Conservation (phyloP, 2,113 vertebrate genomes). For the Rallus limicola region DNA sequence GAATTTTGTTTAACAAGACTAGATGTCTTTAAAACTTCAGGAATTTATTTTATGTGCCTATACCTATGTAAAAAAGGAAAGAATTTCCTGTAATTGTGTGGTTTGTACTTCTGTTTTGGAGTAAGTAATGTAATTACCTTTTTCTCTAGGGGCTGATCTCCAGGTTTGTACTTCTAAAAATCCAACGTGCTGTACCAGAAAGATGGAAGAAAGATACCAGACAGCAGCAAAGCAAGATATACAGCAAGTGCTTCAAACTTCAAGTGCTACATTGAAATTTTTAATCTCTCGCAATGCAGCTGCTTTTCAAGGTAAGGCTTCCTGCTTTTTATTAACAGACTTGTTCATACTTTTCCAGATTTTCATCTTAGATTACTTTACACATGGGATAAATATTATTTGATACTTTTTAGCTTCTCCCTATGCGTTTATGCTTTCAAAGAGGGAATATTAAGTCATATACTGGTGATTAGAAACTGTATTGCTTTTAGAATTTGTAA, state of each 20-base stretch:
- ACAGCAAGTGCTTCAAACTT: constrained; percentile 84
- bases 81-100: neutral
- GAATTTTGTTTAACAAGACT: neutral
- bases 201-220: constrained; percentile 89
- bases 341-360: neutral
- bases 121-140: neutral
- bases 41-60: neutral
- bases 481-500: neutral
- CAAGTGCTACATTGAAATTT: constrained; percentile 82
- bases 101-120: neutral
- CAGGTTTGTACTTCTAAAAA: constrained; percentile 84
- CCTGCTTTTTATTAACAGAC: neutral
- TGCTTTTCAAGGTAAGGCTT: constrained; percentile 87
- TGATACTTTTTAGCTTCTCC: neutral
- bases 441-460: neutral
- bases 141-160: constrained; percentile 81
- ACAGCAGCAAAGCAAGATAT: constrained; percentile 80
- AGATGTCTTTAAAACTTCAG: neutral
- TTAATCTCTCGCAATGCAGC: constrained; percentile 85
- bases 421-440: neutral
- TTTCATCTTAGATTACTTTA: neutral
- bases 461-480: neutral
- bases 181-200: constrained; percentile 87
- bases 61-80: neutral
- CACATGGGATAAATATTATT: neutral